Conservation (phyloP, 2,113 vertebrate genomes). For the Tamias sibiricus region DNA sequence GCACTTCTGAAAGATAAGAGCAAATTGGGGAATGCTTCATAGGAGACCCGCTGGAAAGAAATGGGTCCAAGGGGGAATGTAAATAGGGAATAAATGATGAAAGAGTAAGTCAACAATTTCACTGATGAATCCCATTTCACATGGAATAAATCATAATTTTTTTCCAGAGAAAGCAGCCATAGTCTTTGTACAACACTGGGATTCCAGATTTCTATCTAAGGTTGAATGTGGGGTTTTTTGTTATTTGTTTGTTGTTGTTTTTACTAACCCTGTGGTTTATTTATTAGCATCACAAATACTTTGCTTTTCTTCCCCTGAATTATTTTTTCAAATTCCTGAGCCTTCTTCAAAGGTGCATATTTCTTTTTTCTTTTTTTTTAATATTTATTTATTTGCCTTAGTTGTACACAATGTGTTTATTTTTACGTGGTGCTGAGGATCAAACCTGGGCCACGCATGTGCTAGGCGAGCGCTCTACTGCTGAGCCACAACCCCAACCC, state of each 20-base stretch:
- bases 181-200: background rate
- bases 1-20: background rate
- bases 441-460: too few species aligned
- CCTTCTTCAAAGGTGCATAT: background rate
- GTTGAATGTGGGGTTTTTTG: background rate
- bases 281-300: background rate
- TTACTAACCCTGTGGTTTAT: background rate
- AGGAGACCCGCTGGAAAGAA: background rate
- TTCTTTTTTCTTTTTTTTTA: too few species aligned
- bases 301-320: background rate
- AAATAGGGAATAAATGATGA: background rate
- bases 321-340: conserved; percentile 28
- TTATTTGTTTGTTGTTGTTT: background rate
- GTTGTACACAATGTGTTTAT: too few species aligned
- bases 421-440: too few species aligned
- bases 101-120: conserved; percentile 4
- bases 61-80: background rate
- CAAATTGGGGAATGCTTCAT: background rate
- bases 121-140: conserved; percentile 49
- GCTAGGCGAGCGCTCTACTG: too few species aligned
- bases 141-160: conserved; percentile 11
- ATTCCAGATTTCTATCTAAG: background rate
- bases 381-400: too few species aligned
- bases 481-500: too few species aligned
- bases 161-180: background rate